Evolutionary conservation across 2,888 invertebrate genomes (phyloP).

Genomic region (Polietes domitor): DNA sequence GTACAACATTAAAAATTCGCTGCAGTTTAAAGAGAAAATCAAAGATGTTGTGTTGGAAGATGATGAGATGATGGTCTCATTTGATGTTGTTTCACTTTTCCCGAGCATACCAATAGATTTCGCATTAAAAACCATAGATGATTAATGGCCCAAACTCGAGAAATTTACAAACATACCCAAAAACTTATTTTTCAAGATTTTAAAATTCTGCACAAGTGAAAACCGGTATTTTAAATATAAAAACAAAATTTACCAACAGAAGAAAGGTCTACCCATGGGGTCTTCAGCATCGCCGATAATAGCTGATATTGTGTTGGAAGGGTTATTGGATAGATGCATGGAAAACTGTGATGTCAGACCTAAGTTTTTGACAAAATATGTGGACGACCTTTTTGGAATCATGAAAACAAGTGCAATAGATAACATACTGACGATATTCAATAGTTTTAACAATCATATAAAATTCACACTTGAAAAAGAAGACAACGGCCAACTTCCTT

Average conservation of each 20-base stretch:
- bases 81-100: background rate
- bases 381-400: conserved; percentile 31
- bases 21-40: background rate
- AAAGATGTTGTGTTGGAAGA: background rate
- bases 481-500: conserved; percentile 1
- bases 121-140: background rate
- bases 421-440: conserved; percentile 16
- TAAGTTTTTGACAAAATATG: conserved; percentile 21
- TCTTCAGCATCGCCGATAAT: conserved; percentile 31
- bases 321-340: conserved; percentile 20
- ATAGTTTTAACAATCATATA: conserved; percentile 16
- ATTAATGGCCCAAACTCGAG: background rate
- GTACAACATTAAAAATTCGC: background rate
- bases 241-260: conserved; percentile 11
- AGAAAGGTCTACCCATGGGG: conserved; percentile 28
- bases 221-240: conserved; percentile 14
- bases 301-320: conserved; percentile 43
- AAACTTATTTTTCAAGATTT: no score
- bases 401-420: conserved; percentile 14
- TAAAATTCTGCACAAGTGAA: background rate
- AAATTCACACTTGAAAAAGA: conserved; percentile 15
- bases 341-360: background rate
- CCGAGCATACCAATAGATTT: background rate
- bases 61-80: background rate
- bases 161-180: background rate